These are phyloP conservation scores for Pemphigus obesinymphae DNA, from an alignment of 1,140 invertebrate species.

Conservation along the genomic window DNA sequence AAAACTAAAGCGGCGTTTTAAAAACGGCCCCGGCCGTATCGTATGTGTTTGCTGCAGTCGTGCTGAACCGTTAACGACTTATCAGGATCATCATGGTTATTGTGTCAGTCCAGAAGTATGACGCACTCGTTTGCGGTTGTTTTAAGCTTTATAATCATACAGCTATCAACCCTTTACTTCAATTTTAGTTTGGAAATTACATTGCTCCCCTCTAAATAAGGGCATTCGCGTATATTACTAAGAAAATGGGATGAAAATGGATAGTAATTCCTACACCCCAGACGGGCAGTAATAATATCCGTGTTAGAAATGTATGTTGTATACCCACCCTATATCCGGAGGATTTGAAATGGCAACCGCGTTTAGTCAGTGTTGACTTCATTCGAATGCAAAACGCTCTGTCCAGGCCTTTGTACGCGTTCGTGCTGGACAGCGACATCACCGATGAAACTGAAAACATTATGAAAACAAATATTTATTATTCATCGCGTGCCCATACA, in stretches of 20 bases:
- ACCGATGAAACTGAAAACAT: slow-evolving; percentile 69
- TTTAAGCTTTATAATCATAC: background rate
- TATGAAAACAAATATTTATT: background rate
- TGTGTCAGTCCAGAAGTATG: background rate
- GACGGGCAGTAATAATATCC: background rate
- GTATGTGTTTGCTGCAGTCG: too few species aligned
- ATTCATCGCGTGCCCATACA: too few species aligned
- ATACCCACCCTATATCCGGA: slow-evolving; percentile 91
- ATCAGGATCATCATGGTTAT: background rate
- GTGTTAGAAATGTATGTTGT: slow-evolving; percentile 8
- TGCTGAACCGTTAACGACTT: background rate
- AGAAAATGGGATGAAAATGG: slow-evolving; percentile 3
- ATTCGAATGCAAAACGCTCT: slow-evolving; percentile 92
- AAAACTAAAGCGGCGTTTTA: too few species aligned
- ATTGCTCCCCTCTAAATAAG: background rate
- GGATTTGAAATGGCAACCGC: slow-evolving; percentile 96
- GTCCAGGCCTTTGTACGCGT: slow-evolving; percentile 78
- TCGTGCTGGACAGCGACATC: slow-evolving; percentile 73
- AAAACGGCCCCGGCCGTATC: too few species aligned
- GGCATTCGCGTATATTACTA: background rate
- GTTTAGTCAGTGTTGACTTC: slow-evolving; percentile 95
- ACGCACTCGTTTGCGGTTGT: slow-evolving; percentile 10
- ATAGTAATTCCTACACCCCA: slow-evolving; percentile 1
- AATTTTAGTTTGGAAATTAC: slow-evolving; percentile 30
- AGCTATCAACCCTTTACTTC: slow-evolving; percentile 30